Evolutionary conservation across 2,797 vertebrate species (phyloP).

Genomic region (Pangasius macronema): DNA sequence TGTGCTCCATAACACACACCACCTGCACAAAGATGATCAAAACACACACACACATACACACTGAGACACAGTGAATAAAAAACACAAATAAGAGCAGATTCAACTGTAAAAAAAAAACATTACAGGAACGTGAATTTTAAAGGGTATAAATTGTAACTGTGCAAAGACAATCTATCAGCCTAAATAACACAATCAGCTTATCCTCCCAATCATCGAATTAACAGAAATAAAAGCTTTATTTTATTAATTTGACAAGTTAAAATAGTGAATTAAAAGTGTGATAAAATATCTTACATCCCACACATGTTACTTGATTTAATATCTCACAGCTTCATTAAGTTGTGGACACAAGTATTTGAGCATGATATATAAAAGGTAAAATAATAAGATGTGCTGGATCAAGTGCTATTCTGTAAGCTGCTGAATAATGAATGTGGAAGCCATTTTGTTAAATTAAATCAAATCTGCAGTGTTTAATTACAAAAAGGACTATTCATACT

Average conservation of each 20-base stretch:
- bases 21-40: conserved; percentile 58
- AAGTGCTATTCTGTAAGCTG: neutral
- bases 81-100: neutral
- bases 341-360: neutral
- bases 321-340: neutral
- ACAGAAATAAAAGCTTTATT: neutral
- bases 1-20: conserved; percentile 73
- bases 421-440: neutral
- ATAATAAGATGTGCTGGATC: neutral
- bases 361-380: neutral
- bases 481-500: neutral
- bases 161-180: too few relatives aligned
- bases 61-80: neutral
- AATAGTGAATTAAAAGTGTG: neutral
- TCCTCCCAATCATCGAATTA: neutral
- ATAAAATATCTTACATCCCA: neutral
- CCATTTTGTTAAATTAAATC: neutral
- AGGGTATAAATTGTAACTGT: neutral
- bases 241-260: neutral
- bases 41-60: neutral
- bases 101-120: neutral
- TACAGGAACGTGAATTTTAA: neutral
- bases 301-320: neutral
- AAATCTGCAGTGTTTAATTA: neutral
- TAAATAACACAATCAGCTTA: too few relatives aligned